Base-by-base conservation (phyloP, 2,888 invertebrate genomes). In the Mythimna pallens region DNA sequence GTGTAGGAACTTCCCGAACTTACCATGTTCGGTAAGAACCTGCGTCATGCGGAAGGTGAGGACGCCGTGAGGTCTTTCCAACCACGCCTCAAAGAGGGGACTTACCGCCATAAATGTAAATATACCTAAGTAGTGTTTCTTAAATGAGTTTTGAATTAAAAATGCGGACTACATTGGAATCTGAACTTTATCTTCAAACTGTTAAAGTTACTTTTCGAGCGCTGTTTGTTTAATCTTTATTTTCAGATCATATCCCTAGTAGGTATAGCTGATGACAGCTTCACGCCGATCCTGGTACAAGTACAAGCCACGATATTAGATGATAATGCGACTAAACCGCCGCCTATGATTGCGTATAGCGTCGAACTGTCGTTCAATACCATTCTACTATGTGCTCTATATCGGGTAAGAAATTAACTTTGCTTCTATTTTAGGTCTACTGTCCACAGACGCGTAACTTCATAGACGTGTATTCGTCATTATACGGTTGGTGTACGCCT, bases 221-320 rank as follows among this genome's bases (percentile, higher is more conserved):
- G 6, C 22, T 54, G 2, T 30, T 30, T 58, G 10, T 43, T 22
- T 30, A 8, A 12, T 25, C 17, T 2, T 58, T 14, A 22, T 67
- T 89, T 81, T 57, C 88, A 94, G 94, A 47, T 90, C 22, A 78
- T 92, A 34, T 91, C 90, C 14, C 69, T 94, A 36, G 71, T 94
- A 63, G 93, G 91, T 3, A 89, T 90, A 40, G 92, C 93, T 0
- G 93, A 94, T 55, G 92, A 88, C 0, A 92, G 91, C n/a, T 90
- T 92, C 67, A 76, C 82, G 4, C 92, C 94, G 0, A 89, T 92
- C 0, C 82, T 94, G n/a, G 85, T 90, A 78, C 88, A 89, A 64
- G 90, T 93, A 0, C 92, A 94, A 76, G 86, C 86, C 7, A 78
- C 76, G 2, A 83, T 94, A 34, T 65, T 91, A 10, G 91, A 89